Percentiles rank a stretch among this genome's conserved stretches.
These are phyloP conservation scores for Automeris io DNA, from an alignment of 2,888 invertebrate genomes.

Conservation along the genomic window DNA sequence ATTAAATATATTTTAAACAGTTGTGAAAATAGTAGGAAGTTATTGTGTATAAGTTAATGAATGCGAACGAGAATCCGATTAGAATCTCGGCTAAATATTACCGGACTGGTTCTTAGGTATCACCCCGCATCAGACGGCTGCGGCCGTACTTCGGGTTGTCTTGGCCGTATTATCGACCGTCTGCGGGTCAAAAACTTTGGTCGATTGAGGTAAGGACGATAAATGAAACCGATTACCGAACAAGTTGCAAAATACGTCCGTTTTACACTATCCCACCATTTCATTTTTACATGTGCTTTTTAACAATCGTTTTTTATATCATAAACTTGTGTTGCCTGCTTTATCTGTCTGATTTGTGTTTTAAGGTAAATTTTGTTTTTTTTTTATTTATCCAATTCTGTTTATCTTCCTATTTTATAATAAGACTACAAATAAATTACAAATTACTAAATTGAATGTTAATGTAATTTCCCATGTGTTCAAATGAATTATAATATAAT, in stretches of 20 bases:
- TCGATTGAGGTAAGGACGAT: slow-evolving; percentile 67
- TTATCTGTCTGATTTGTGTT: neutral
- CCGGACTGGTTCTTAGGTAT: slow-evolving; percentile 69
- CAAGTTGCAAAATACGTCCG: slow-evolving; percentile 14
- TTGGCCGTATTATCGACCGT: slow-evolving; percentile 64
- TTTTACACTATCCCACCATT: slow-evolving; percentile 11
- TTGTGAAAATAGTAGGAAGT: too few relatives aligned
- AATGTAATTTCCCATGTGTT: too few relatives aligned
- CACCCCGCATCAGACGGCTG: slow-evolving; percentile 67
- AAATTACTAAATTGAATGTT: too few relatives aligned
- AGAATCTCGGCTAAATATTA: slow-evolving; percentile 9
- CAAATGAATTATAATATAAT: too few relatives aligned
- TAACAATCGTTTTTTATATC: neutral
- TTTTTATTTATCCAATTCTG: neutral
- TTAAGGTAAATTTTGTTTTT: neutral
- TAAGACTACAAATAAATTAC: too few relatives aligned
- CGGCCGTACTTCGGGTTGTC: slow-evolving; percentile 63
- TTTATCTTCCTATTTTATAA: too few relatives aligned
- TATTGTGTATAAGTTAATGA: too few relatives aligned
- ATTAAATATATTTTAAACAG: too few relatives aligned
- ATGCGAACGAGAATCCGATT: too few relatives aligned
- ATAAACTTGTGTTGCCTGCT: slow-evolving; percentile 3
- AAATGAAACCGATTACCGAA: slow-evolving; percentile 23
- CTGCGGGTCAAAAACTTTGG: slow-evolving; percentile 71
- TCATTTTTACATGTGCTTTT: slow-evolving; percentile 11